phyloP scores from a whole-genome alignment of 2,888 invertebrate species.

The Barypeithes pellucidus region DNA sequence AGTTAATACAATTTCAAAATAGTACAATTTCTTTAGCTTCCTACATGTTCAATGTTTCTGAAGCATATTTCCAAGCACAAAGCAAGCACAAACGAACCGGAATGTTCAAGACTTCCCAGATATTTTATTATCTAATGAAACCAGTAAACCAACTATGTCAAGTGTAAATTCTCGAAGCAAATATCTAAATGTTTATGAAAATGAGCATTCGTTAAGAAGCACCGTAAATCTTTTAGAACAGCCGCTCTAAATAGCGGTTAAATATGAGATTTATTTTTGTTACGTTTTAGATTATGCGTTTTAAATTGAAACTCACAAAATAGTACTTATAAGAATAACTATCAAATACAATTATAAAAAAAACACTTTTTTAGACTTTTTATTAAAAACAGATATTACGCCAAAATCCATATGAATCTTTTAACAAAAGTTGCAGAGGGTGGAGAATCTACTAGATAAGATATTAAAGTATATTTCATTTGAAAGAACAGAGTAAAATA shows the following conservation, averaged over 20 bases:
- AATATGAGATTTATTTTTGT: constrained; percentile 19
- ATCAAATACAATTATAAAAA: too few species aligned
- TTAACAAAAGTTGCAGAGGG: too few species aligned
- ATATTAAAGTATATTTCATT: too few species aligned
- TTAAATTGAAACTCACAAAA: background rate
- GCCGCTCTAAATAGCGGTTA: constrained; percentile 16
- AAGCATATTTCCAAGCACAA: background rate
- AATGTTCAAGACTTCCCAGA: background rate
- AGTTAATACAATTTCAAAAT: background rate
- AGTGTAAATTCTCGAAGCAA: constrained; percentile 38
- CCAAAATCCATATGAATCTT: too few species aligned
- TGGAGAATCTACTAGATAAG: too few species aligned
- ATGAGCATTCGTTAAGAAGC: constrained; percentile 25
- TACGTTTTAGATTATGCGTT: background rate
- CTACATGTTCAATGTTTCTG: background rate
- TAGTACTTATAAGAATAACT: too few species aligned
- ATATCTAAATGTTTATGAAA: constrained; percentile 44
- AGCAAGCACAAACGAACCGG: background rate
- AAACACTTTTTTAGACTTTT: too few species aligned
- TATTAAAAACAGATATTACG: too few species aligned
- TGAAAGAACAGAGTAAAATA: too few species aligned
- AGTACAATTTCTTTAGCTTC: background rate
- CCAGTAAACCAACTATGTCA: constrained; percentile 34
- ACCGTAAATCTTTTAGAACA: constrained; percentile 29
- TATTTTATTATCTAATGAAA: constrained; percentile 32